Conservation (phyloP, 1,140 invertebrate genomes). For the Papilio machaon region DNA sequence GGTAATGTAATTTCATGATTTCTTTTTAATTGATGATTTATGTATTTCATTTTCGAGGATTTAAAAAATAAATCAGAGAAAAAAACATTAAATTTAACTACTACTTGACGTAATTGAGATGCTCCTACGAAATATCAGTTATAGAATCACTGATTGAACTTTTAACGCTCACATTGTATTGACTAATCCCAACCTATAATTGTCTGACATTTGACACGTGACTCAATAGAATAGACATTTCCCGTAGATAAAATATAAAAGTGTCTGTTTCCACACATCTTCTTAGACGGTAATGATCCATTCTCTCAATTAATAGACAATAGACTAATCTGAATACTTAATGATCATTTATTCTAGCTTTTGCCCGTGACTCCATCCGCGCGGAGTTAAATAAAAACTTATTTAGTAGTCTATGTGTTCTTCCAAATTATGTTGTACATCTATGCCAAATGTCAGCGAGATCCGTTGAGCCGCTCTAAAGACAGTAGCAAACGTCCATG, state of each 20-base stretch:
- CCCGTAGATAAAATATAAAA: slow-evolving; percentile 30
- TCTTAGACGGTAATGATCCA: slow-evolving; percentile 15
- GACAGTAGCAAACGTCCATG: no score
- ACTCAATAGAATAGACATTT: slow-evolving; percentile 41
- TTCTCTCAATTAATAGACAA: slow-evolving; percentile 25
- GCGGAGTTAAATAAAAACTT: no score
- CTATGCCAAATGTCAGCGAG: no score
- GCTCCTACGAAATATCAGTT: slow-evolving; percentile 16
- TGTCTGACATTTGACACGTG: slow-evolving; percentile 45
- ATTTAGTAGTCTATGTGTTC: no score
- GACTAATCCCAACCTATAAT: slow-evolving; percentile 42
- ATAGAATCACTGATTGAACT: slow-evolving; percentile 18
- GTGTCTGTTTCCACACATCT: slow-evolving; percentile 14
- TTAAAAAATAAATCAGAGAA: not conserved
- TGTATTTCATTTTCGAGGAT: not conserved
- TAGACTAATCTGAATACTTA: not conserved
- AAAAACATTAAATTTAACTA: not conserved
- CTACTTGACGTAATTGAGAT: not conserved
- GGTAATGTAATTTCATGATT: not conserved
- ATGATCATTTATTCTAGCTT: not conserved
- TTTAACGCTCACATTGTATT: slow-evolving; percentile 38
- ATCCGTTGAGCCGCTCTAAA: no score
- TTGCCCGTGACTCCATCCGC: no score
- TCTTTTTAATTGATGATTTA: not conserved
- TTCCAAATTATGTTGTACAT: no score